These are phyloP conservation scores for Trididemnum miniatum DNA, from an alignment of 23 tunicate genomes.

Conservation along the genomic window DNA sequence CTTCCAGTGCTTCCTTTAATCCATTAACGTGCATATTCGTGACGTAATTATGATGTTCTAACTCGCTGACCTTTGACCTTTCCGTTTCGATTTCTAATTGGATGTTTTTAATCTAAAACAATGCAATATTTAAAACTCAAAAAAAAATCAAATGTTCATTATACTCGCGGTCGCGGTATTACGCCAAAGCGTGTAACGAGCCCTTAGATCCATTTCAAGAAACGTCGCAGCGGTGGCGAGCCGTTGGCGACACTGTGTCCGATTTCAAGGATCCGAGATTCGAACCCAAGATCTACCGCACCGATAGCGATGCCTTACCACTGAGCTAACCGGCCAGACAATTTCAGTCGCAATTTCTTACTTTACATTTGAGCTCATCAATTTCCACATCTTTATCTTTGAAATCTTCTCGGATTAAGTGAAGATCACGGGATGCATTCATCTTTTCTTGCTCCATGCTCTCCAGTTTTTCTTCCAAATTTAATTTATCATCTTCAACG, in stretches of 20 bases:
- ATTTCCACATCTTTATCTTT: conserved; percentile 80
- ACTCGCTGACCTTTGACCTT: conserved; percentile 48
- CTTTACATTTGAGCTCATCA: conserved; percentile 50
- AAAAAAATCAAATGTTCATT: too few relatives aligned
- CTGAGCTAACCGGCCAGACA: too few relatives aligned
- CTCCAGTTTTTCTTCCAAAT: conserved; percentile 67
- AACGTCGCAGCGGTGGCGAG: too few relatives aligned
- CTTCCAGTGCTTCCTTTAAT: conserved; percentile 63
- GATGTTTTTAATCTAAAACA: conserved; percentile 20
- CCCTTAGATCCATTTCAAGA: too few relatives aligned
- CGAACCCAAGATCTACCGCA: too few relatives aligned
- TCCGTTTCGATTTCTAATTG: conserved; percentile 21
- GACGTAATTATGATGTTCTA: conserved; percentile 54
- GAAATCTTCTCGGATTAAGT: conserved; percentile 36
- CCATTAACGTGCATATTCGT: conserved; percentile 46
- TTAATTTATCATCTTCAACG: conserved; percentile 48
- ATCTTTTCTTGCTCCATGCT: conserved; percentile 13
- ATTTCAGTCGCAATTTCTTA: conserved; percentile 11
- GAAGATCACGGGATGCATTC: conserved; percentile 28
- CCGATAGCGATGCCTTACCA: too few relatives aligned
- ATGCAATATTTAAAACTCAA: too few relatives aligned
- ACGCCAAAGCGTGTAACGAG: too few relatives aligned
- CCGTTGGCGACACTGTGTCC: too few relatives aligned
- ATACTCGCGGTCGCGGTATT: too few relatives aligned
- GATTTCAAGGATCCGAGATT: too few relatives aligned